These are phyloP conservation scores for Anolis apletophallus DNA, from an alignment of 2,797 vertebrate species.

Conservation along the genomic window DNA sequence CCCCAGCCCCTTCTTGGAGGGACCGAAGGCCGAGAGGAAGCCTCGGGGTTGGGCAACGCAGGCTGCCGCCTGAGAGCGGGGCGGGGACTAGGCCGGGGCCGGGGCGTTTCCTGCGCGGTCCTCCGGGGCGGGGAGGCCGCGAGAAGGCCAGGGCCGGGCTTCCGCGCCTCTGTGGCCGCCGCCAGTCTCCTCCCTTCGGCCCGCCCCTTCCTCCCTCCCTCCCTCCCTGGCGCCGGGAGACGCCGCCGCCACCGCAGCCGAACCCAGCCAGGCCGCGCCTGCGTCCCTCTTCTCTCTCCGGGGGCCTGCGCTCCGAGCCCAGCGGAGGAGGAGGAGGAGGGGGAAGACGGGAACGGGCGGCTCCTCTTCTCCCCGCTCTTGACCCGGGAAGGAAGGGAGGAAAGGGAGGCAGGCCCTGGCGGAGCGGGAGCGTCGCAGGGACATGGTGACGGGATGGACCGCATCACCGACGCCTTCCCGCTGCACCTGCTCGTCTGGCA, in stretches of 20 bases:
- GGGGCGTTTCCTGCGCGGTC: slow-evolving; percentile 1
- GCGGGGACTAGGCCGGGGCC: not conserved
- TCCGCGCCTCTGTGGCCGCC: slow-evolving; percentile 20
- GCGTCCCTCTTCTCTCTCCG: slow-evolving; percentile 8
- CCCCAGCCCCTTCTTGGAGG: too few species aligned
- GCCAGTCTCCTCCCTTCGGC: slow-evolving; percentile 37
- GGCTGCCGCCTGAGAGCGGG: not conserved
- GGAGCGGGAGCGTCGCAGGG: slow-evolving; percentile 39
- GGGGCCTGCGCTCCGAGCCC: slow-evolving; percentile 47
- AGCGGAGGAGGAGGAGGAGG: slow-evolving; percentile 15
- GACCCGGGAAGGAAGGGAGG: too few species aligned
- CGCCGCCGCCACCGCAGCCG: not conserved
- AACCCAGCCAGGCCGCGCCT: slow-evolving; percentile 34
- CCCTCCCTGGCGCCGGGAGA: slow-evolving; percentile 25
- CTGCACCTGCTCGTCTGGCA: slow-evolving; percentile 92
- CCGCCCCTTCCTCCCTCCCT: slow-evolving; percentile 36
- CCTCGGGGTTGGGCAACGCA: not conserved
- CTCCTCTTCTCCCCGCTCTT: too few species aligned
- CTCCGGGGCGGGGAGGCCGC: slow-evolving; percentile 19
- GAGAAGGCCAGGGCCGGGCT: slow-evolving; percentile 24
- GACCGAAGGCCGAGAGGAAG: not conserved
- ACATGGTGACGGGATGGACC: slow-evolving; percentile 69
- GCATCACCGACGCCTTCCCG: slow-evolving; percentile 83
- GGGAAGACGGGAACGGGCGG: too few species aligned
- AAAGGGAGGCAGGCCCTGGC: not conserved